Percentiles rank a stretch among this genome's conserved stretches.
Conservation (phyloP, 2,113 vertebrate genomes). For the Turdus rufiventris region DNA sequence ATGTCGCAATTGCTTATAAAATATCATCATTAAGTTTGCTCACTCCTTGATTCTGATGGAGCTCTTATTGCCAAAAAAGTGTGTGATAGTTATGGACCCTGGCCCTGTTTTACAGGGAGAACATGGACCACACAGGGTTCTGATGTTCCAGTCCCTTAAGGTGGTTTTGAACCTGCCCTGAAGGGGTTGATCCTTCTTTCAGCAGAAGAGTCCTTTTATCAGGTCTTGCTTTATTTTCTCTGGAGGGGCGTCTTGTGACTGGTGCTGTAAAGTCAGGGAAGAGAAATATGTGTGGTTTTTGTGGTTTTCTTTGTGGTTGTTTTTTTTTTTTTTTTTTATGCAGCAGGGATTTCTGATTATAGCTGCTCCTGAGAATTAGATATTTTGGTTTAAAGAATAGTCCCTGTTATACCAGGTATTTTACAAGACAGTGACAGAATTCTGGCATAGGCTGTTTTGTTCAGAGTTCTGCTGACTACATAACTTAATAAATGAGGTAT, state of each 20-base stretch:
- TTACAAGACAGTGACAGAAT: not conserved
- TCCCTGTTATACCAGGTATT: not conserved
- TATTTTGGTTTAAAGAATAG: not conserved
- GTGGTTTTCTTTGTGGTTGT: not conserved
- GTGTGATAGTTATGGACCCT: not conserved
- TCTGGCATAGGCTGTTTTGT: not conserved
- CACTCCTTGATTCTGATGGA: not conserved
- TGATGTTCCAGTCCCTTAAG: not conserved
- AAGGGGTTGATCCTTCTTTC: not conserved
- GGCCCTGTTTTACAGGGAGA: not conserved
- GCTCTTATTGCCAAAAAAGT: not conserved
- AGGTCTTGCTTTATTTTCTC: not conserved
- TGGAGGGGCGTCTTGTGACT: not conserved
- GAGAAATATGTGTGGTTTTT: not conserved
- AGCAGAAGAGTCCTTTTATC: not conserved
- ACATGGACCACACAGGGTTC: not conserved
- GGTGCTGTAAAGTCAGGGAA: not conserved
- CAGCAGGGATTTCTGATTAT: not conserved
- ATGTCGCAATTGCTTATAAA: not conserved
- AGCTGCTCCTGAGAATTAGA: not conserved
- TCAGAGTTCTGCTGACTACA: slow-evolving; percentile 47
- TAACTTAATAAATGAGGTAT: not conserved
- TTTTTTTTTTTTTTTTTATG: not conserved
- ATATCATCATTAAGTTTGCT: not conserved
- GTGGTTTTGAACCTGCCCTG: not conserved